A percentile compares a stretch with the other conserved stretches of the same genome.
Conservation (phyloP, 2,113 vertebrate genomes). For the Dolichotis patagonum region DNA sequence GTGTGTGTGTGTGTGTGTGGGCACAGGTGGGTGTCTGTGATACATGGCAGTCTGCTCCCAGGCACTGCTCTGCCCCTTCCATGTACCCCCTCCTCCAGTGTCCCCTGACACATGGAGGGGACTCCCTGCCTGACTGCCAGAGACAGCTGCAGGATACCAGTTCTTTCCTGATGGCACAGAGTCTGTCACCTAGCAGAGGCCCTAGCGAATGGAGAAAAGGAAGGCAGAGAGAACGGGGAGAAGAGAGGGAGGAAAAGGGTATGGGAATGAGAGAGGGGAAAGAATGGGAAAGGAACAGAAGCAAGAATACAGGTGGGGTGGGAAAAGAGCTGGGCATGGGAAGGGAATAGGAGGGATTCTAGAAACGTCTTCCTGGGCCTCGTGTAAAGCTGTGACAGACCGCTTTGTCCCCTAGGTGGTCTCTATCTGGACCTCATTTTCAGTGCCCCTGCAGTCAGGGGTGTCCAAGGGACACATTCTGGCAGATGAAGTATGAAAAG, state of each 20-base stretch:
- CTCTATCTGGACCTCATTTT: neutral
- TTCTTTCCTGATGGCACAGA: neutral
- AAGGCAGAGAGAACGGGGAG: neutral
- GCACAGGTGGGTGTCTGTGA: neutral
- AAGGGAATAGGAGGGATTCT: neutral
- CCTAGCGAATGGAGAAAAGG: neutral
- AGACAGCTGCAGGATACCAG: neutral
- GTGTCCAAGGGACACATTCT: neutral
- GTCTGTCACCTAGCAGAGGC: neutral
- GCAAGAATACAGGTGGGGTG: no score
- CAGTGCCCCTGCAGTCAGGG: neutral
- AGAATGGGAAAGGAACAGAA: neutral
- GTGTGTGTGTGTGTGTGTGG: neutral
- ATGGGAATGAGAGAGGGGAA: neutral
- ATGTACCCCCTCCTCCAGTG: neutral
- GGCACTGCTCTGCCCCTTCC: neutral
- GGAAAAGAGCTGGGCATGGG: neutral
- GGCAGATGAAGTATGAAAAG: neutral
- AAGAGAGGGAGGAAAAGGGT: neutral
- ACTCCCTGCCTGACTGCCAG: neutral
- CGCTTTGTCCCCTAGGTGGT: neutral
- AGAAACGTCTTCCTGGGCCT: neutral
- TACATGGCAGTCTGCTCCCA: neutral
- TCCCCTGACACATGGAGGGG: neutral
- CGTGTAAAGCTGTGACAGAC: neutral